Evolutionary conservation across 2,888 invertebrate genomes (phyloP), one percentile per base, ranked within the genome.

Genomic region (Drosophila yooni): DNA sequence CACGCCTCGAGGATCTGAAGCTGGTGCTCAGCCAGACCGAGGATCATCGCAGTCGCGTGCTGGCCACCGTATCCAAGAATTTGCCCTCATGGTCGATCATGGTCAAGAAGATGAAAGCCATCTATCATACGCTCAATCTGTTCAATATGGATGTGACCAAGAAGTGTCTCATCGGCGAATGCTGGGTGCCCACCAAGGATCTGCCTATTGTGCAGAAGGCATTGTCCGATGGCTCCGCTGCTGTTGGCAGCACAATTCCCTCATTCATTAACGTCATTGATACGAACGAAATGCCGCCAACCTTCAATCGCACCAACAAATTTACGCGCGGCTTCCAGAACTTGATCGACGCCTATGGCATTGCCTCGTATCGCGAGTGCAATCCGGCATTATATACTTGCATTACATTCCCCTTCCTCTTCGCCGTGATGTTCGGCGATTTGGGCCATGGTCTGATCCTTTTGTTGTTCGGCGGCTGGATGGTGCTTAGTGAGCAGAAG

Each of bases 341-440:
- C 92, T 95, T 99, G 82, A 98, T 99, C 83, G 97, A 99, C 94
- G 95, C 99, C 0, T 99, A 99, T 92, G 99, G 98, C 65, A 96
- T 98, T n/a, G 97, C 98, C 67, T 96, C 96, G 56, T 99, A 99
- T 93, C 95, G 98, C 79, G 99, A 99, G 94, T 96, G 97, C 84
- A 99, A 98, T 94, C 98, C 98, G 90, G 97, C 97, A 33, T 94
- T 97, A 25, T 98, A 97, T 93, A 97, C 97, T 57, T 96, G 97
- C 90, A 96, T 99, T 81, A 98, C 98, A 13, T 99, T 99, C 94
- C 99, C 99, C 48, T 99, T 99, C 95, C 94, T 99, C 54, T 99
- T 99, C 94, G 98, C 97, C 60, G 96, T 98, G 89, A 99, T 99
- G 99, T 99, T 99, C 93, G 99, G 99, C 57, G 99, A 99, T 93